phyloP scores from a whole-genome alignment of 2,888 invertebrate genomes.

The Amaurobius ferox region DNA sequence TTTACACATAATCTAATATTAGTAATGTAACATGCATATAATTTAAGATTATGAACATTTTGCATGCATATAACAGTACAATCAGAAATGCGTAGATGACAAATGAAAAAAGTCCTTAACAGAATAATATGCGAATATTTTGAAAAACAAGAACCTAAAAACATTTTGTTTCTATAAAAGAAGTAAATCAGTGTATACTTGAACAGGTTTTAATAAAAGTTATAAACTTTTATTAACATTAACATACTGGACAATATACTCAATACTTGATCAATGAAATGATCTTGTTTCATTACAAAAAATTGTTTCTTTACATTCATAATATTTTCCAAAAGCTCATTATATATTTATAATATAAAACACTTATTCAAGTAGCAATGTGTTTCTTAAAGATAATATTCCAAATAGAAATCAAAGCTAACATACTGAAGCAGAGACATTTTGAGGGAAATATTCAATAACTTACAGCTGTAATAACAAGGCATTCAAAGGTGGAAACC shows the following conservation, averaged over 20 bases:
- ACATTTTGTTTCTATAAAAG: neutral
- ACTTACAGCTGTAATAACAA: constrained; percentile 25
- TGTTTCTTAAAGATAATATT: neutral
- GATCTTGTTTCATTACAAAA: constrained; percentile 49
- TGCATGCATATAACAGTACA: constrained; percentile 11
- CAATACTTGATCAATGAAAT: constrained; percentile 56
- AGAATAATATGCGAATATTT: neutral
- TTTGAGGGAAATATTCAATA: constrained; percentile 8
- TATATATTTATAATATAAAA: constrained; percentile 55
- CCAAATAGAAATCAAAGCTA: constrained; percentile 12
- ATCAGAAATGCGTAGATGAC: neutral
- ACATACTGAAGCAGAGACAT: constrained; percentile 9
- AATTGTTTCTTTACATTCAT: constrained; percentile 26
- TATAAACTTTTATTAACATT: constrained; percentile 26
- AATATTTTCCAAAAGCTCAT: constrained; percentile 55
- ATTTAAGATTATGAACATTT: constrained; percentile 2
- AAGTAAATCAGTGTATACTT: neutral
- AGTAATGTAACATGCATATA: constrained; percentile 11
- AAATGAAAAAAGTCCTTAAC: neutral
- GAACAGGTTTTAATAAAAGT: constrained; percentile 2
- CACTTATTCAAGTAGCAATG: constrained; percentile 23
- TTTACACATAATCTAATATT: neutral
- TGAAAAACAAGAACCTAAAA: neutral
- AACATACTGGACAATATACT: constrained; percentile 39
- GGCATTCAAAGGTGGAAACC: constrained; percentile 42